Evolutionary conservation across 2,113 vertebrate species (phyloP).

Genomic region (Thryonomys swinderianus): DNA sequence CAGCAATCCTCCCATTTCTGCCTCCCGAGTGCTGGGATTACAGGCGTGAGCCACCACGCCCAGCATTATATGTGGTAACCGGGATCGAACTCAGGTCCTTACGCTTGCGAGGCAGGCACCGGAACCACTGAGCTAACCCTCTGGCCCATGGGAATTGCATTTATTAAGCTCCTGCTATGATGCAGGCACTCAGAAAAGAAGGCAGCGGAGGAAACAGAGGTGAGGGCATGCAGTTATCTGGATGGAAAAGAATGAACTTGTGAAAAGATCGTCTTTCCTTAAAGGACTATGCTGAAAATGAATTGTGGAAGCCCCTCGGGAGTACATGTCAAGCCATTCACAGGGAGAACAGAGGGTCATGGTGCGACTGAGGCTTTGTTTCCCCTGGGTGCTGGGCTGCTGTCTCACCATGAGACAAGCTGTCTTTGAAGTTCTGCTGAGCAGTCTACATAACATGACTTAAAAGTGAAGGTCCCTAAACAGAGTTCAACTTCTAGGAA

Average conservation of each 20-base stretch:
- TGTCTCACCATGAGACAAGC: slow-evolving; percentile 7
- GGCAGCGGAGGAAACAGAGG: too few species aligned
- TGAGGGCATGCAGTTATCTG: background rate
- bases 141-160: too few species aligned
- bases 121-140: too few species aligned
- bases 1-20: too few species aligned
- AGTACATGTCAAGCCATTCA: slow-evolving; percentile 45
- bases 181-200: background rate
- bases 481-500: slow-evolving; percentile 50
- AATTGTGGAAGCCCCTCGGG: slow-evolving; percentile 1
- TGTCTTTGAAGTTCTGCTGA: slow-evolving; percentile 72
- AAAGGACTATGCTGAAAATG: background rate
- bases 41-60: too few species aligned
- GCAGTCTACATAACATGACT: slow-evolving; percentile 49
- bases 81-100: too few species aligned
- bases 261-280: background rate
- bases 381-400: slow-evolving; percentile 54
- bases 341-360: slow-evolving; percentile 41
- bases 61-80: too few species aligned
- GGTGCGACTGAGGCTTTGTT: slow-evolving; percentile 29
- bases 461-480: slow-evolving; percentile 49
- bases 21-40: too few species aligned
- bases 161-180: background rate
- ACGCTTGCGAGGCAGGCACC: too few species aligned
- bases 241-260: slow-evolving; percentile 1